These are phyloP conservation scores for Metopia argyrocephala DNA, from an alignment of 2,888 invertebrate genomes.

Conservation along the genomic window DNA sequence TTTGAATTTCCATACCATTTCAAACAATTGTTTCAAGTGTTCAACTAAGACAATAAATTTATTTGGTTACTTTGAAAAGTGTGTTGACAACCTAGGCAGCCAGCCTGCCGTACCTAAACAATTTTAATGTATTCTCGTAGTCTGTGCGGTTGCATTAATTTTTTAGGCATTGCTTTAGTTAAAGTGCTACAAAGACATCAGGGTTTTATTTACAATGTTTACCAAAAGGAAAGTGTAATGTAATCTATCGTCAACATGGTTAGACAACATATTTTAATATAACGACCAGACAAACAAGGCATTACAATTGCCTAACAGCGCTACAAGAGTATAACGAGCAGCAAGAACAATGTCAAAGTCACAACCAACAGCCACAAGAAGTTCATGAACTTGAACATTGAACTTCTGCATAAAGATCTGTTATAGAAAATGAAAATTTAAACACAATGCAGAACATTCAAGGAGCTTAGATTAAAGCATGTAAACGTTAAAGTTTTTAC, in stretches of 20 bases:
- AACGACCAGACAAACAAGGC: neutral
- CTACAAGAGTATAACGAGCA: neutral
- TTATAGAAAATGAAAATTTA: conserved; percentile 3
- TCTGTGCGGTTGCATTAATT: neutral
- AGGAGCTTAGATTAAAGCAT: conserved; percentile 6
- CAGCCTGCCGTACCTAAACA: conserved; percentile 44
- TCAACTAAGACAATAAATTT: conserved; percentile 45
- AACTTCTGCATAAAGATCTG: conserved; percentile 48
- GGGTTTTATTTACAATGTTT: conserved; percentile 22
- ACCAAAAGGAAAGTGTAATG: neutral
- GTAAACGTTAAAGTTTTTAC: neutral
- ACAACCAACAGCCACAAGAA: too few species aligned
- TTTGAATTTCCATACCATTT: conserved; percentile 30
- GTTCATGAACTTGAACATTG: conserved; percentile 63
- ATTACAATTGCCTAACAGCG: neutral
- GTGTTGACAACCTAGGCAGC: conserved; percentile 56
- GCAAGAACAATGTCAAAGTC: conserved; percentile 20
- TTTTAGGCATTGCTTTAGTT: neutral
- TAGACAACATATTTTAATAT: neutral
- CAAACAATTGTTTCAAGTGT: conserved; percentile 50
- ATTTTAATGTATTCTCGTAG: neutral
- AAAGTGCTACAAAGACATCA: neutral
- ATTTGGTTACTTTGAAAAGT: conserved; percentile 25
- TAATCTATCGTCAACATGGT: neutral
- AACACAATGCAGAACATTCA: neutral